A percentile compares a stretch with the other conserved stretches of the same genome.
Evolutionary conservation across 1,140 invertebrate genomes (phyloP).

Genomic region (Brachionus rotundiformis): DNA sequence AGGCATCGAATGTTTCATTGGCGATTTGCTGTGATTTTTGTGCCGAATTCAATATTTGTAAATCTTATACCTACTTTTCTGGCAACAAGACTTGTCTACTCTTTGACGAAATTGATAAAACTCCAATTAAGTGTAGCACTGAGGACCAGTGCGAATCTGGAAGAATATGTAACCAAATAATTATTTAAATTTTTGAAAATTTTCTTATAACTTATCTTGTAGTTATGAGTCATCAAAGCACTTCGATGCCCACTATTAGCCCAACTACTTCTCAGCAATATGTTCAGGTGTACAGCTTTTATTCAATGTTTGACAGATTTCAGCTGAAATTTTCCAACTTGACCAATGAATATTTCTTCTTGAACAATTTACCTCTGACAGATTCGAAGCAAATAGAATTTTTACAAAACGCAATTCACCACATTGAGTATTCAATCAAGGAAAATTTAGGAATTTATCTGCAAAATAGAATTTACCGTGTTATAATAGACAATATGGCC

Average conservation of each 20-base stretch:
- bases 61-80: constrained; percentile 29
- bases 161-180: constrained; percentile 18
- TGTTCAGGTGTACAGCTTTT: constrained; percentile 34
- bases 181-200: constrained; percentile 7
- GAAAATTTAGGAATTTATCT: not conserved
- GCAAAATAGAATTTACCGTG: not conserved
- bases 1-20: constrained; percentile 46
- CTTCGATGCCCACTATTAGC: not conserved
- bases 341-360: constrained; percentile 3
- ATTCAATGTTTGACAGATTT: constrained; percentile 44
- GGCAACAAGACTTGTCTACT: constrained; percentile 10
- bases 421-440: not conserved
- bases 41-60: constrained; percentile 45
- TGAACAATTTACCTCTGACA: constrained; percentile 30
- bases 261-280: constrained; percentile 10
- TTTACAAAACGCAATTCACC: not conserved
- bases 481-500: constrained; percentile 31
- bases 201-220: no score
- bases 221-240: not conserved
- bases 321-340: constrained; percentile 39
- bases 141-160: constrained; percentile 19
- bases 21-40: constrained; percentile 50
- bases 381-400: not conserved
- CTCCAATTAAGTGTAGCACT: not conserved
- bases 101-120: not conserved